These are phyloP conservation scores for Drosophila bunnanda DNA, from an alignment of 2,888 invertebrate genomes.

Conservation along the genomic window DNA sequence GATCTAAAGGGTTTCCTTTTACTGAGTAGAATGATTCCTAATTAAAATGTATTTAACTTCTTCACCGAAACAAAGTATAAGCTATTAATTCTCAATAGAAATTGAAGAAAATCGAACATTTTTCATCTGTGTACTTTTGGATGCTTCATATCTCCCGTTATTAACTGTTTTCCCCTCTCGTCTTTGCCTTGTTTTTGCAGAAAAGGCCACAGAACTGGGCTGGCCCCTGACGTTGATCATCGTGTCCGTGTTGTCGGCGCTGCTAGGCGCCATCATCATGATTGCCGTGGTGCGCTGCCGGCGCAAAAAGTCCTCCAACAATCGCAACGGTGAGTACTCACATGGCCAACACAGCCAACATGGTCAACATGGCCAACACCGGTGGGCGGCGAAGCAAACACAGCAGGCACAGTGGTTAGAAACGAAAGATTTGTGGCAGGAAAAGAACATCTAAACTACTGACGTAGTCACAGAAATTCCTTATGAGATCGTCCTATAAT, in stretches of 20 bases:
- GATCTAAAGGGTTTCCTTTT: no score
- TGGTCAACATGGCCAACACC: slow-evolving; percentile 5
- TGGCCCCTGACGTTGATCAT: slow-evolving; percentile 90
- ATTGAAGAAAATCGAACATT: not conserved
- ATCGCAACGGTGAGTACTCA: slow-evolving; percentile 84
- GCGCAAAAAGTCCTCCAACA: slow-evolving; percentile 85
- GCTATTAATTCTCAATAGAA: not conserved
- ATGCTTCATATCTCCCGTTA: slow-evolving; percentile 19
- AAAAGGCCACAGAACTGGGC: slow-evolving; percentile 87
- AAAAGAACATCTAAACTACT: not conserved
- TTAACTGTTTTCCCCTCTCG: slow-evolving; percentile 21
- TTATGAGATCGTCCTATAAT: not conserved
- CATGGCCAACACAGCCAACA: slow-evolving; percentile 24
- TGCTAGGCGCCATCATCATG: slow-evolving; percentile 90
- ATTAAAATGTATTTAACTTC: no score
- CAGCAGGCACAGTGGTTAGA: slow-evolving; percentile 11
- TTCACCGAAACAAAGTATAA: no score
- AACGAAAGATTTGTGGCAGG: not conserved
- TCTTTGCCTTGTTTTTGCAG: slow-evolving; percentile 62
- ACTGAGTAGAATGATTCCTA: no score
- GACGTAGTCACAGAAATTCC: no score
- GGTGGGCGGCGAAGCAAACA: slow-evolving; percentile 26
- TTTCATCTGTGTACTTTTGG: not conserved
- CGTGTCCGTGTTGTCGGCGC: slow-evolving; percentile 89
- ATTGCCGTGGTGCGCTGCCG: slow-evolving; percentile 89